phyloP scores from a whole-genome alignment of 2,113 vertebrate genomes.

The Apteryx mantelli region DNA sequence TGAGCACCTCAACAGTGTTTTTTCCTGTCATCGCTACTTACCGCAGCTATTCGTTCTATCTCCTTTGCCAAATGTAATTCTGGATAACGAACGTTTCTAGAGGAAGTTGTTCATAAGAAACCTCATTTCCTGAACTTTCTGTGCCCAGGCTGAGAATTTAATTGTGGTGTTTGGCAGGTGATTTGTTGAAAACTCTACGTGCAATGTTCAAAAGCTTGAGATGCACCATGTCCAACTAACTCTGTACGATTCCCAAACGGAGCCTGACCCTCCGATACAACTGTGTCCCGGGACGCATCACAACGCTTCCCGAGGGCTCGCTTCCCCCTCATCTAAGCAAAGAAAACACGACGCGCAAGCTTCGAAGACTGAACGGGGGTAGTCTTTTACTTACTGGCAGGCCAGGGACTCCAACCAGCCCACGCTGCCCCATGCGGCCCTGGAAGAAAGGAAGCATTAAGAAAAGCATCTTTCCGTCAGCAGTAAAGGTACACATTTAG shows the following conservation, averaged over 20 bases:
- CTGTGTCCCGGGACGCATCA: background rate
- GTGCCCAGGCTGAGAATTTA: rapidly evolving
- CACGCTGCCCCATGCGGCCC: slow-evolving; percentile 84
- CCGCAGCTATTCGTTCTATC: background rate
- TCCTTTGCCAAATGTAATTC: background rate
- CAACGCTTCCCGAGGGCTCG: background rate
- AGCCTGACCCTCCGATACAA: rapidly evolving
- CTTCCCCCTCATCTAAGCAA: background rate
- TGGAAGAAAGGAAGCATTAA: slow-evolving; percentile 37
- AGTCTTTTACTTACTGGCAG: slow-evolving; percentile 74
- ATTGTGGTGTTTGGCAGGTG: background rate
- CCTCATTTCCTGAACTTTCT: background rate
- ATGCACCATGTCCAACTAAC: background rate
- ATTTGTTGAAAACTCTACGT: background rate
- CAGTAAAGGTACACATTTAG: rapidly evolving
- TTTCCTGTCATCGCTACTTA: too few relatives aligned
- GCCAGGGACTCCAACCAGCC: slow-evolving; percentile 82
- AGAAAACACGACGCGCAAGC: rapidly evolving
- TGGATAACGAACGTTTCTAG: too few relatives aligned
- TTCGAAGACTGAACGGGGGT: background rate
- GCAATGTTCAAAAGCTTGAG: background rate
- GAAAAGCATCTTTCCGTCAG: background rate
- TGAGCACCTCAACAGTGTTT: background rate
- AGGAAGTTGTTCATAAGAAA: background rate
- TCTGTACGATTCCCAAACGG: background rate